Conservation (phyloP, 2,113 vertebrate genomes). For the Axis porcinus region DNA sequence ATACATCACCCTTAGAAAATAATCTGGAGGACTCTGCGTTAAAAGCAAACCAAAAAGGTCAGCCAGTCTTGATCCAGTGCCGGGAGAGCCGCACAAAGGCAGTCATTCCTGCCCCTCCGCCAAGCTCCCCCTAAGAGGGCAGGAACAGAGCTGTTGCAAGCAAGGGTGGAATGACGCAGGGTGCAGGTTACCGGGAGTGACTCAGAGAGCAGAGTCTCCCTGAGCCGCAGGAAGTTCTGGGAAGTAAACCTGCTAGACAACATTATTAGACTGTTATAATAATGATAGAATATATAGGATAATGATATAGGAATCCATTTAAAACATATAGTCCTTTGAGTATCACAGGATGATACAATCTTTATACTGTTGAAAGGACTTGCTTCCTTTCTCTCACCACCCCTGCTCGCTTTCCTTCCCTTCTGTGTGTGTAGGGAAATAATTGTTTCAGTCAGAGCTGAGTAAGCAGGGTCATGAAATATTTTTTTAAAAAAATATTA, state of each 20-base stretch:
- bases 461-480: not conserved
- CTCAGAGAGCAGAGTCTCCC: not conserved
- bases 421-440: not conserved
- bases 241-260: not conserved
- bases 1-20: not conserved
- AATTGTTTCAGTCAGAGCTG: not conserved
- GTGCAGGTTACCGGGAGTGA: not conserved
- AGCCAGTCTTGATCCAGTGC: not conserved
- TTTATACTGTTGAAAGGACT: not conserved
- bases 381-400: not conserved
- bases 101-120: rapidly evolving
- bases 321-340: not conserved
- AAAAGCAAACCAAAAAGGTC: not conserved
- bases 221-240: not conserved
- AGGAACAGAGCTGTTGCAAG: not conserved
- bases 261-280: not conserved
- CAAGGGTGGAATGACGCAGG: not conserved
- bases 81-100: not conserved
- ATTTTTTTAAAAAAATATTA: not conserved
- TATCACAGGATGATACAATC: not conserved
- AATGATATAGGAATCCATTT: not conserved
- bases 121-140: not conserved
- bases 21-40: not conserved
- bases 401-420: not conserved
- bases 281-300: not conserved